A percentile compares a stretch with the other conserved stretches of the same genome.
Evolutionary conservation across 1,140 invertebrate species (phyloP).

Genomic region (Capitella teleta): DNA sequence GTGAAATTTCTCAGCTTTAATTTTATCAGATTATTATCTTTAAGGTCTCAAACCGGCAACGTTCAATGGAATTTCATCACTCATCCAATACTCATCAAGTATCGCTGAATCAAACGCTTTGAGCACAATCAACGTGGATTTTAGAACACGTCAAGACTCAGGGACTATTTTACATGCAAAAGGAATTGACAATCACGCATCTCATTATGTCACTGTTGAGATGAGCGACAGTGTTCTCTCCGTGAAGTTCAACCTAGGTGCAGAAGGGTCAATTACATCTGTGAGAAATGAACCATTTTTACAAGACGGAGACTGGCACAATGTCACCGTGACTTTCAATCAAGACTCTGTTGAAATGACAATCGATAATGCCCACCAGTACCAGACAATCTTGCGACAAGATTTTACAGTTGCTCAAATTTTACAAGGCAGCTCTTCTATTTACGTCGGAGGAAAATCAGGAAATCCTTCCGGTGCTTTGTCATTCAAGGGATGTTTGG

Average conservation of each 20-base stretch:
- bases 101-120: neutral
- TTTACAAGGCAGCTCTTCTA: no score
- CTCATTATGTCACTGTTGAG: neutral
- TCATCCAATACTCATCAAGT: constrained; percentile 7
- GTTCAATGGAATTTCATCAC: constrained; percentile 17
- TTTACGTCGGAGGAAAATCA: no score
- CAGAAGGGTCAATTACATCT: neutral
- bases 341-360: neutral
- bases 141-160: neutral
- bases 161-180: neutral
- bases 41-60: constrained; percentile 23
- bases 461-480: constrained; percentile 4
- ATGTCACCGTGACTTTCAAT: neutral
- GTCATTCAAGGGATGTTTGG: constrained; percentile 71
- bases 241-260: constrained; percentile 1
- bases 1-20: no score
- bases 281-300: neutral
- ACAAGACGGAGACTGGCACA: constrained; percentile 1
- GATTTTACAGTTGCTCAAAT: no score
- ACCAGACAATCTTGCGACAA: neutral
- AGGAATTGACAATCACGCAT: neutral
- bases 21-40: constrained; percentile 12
- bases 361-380: neutral
- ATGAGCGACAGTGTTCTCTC: neutral
- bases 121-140: neutral